These are phyloP conservation scores for Bactericera cockerelli DNA, from an alignment of 1,140 invertebrate species.

Conservation along the genomic window DNA sequence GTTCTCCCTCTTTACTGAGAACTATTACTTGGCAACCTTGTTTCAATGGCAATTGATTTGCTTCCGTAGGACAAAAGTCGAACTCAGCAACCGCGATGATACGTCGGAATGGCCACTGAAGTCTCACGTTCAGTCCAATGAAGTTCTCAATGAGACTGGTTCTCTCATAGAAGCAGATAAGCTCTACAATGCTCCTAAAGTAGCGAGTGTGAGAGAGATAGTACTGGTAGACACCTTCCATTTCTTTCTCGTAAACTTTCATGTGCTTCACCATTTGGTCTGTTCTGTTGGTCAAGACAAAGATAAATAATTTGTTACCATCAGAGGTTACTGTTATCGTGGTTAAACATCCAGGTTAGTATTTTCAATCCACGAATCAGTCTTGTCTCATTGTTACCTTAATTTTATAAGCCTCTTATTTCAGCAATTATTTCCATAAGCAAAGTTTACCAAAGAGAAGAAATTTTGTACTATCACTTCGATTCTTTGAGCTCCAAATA, in stretches of 20 bases:
- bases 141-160: constrained; percentile 82
- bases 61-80: constrained; percentile 53
- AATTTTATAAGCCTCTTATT: too few relatives aligned
- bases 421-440: too few relatives aligned
- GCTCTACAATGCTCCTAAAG: constrained; percentile 74
- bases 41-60: constrained; percentile 56
- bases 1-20: constrained; percentile 56
- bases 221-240: constrained; percentile 41
- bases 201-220: constrained; percentile 78
- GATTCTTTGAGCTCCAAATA: too few relatives aligned
- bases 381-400: too few relatives aligned
- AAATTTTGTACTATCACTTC: too few relatives aligned
- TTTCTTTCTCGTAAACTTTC: constrained; percentile 55
- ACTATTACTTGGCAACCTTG: constrained; percentile 63
- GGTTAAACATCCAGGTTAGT: too few relatives aligned
- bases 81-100: constrained; percentile 57
- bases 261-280: constrained; percentile 81
- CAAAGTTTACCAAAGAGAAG: too few relatives aligned
- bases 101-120: constrained; percentile 58
- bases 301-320: too few relatives aligned
- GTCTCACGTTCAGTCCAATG: constrained; percentile 53
- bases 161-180: constrained; percentile 78
- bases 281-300: constrained; percentile 52
- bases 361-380: too few relatives aligned
- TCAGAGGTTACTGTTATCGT: too few relatives aligned